phyloP scores from a whole-genome alignment of 2,113 vertebrate genomes.

The Festucalex cinctus region DNA sequence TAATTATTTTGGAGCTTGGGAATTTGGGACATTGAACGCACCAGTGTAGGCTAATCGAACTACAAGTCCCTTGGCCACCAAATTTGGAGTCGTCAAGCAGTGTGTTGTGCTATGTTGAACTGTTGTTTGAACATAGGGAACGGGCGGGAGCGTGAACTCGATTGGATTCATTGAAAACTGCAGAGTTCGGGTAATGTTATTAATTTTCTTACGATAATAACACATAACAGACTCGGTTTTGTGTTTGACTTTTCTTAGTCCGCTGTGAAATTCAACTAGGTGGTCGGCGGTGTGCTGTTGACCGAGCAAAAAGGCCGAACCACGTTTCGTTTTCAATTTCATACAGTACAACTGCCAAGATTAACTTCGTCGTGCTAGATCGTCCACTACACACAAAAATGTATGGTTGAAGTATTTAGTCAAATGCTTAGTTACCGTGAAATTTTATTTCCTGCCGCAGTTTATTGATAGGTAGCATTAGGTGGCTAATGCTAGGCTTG shows the following conservation, averaged over 20 bases:
- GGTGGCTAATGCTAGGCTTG: slow-evolving; percentile 22
- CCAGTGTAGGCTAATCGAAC: slow-evolving; percentile 37
- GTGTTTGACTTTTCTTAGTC: not conserved
- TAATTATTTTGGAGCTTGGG: not conserved
- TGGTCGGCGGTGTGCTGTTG: not conserved
- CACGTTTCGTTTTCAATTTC: slow-evolving; percentile 4
- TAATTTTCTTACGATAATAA: not conserved
- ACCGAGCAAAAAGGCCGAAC: slow-evolving; percentile 14
- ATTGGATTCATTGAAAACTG: slow-evolving; percentile 5
- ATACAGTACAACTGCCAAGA: not conserved
- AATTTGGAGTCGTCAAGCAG: slow-evolving; percentile 6
- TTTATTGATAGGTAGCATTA: not conserved
- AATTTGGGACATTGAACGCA: not conserved
- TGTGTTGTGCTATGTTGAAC: not conserved
- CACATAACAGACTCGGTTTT: not conserved
- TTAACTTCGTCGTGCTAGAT: not conserved
- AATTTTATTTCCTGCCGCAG: not conserved
- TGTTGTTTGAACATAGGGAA: slow-evolving; percentile 55
- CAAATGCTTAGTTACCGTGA: not conserved
- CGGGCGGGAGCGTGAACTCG: slow-evolving; percentile 59
- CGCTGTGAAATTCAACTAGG: not conserved
- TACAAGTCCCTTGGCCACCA: slow-evolving; percentile 53
- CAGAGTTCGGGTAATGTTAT: slow-evolving; percentile 29
- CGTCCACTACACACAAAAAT: too few relatives aligned
- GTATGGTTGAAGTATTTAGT: not conserved